phyloP scores from a whole-genome alignment of 2,113 vertebrate species.

The Gnathonemus longibarbis region DNA sequence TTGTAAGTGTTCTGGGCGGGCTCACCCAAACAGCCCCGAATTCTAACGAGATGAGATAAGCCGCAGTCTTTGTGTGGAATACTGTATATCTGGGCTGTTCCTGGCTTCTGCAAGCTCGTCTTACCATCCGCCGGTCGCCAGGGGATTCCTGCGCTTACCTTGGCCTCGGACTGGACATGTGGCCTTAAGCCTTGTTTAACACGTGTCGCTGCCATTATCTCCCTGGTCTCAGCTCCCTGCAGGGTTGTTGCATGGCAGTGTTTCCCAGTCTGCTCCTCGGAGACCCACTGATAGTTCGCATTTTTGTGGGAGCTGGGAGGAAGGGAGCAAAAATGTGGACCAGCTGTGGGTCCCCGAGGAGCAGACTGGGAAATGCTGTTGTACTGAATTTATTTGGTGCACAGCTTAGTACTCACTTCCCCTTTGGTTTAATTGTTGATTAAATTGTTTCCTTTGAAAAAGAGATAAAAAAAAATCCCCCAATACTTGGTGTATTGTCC shows the following conservation, averaged over 20 bases:
- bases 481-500: background rate
- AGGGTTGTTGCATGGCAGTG: background rate
- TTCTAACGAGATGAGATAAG: conserved; percentile 18
- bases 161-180: background rate
- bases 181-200: background rate
- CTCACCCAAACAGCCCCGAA: background rate
- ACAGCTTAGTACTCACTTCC: background rate
- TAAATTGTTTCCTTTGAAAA: background rate
- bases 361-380: background rate
- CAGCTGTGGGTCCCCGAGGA: background rate
- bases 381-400: background rate
- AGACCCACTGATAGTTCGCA: background rate
- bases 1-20: conserved; percentile 3
- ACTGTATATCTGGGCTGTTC: background rate
- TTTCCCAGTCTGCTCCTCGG: background rate
- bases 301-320: background rate
- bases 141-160: background rate
- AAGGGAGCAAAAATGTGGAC: background rate
- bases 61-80: background rate
- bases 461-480: background rate
- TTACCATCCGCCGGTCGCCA: background rate
- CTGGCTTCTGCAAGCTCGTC: background rate
- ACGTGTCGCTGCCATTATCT: background rate
- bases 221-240: background rate
- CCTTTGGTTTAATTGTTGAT: background rate